Percentiles rank a stretch among this genome's conserved stretches.
These are phyloP conservation scores for Hemicordylus capensis DNA, from an alignment of 2,113 vertebrate genomes.

Conservation along the genomic window DNA sequence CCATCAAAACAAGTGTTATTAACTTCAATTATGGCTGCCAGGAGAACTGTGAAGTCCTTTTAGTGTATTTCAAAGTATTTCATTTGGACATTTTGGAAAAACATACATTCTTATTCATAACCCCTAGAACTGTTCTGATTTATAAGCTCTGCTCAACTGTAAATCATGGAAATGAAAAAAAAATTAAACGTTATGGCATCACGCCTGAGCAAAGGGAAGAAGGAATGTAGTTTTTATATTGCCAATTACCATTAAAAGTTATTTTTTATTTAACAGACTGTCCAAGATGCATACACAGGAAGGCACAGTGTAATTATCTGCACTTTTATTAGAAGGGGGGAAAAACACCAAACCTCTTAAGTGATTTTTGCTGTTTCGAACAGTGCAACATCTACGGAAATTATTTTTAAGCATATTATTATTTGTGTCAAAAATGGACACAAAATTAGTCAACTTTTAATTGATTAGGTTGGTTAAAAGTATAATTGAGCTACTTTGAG, in stretches of 20 bases:
- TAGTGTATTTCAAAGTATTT: constrained; percentile 84
- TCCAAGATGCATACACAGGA: constrained; percentile 54
- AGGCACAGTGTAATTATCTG: constrained; percentile 47
- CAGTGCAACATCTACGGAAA: constrained; percentile 45
- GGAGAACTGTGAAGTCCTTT: constrained; percentile 87
- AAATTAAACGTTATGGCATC: constrained; percentile 74
- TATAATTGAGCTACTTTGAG: constrained; percentile 45
- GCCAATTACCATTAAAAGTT: constrained; percentile 72
- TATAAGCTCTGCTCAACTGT: constrained; percentile 80
- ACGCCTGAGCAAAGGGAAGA: constrained; percentile 72
- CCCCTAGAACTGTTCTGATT: constrained; percentile 88
- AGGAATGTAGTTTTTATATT: constrained; percentile 74
- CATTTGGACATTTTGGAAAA: constrained; percentile 89
- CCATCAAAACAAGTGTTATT: constrained; percentile 87
- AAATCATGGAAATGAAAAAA: constrained; percentile 85
- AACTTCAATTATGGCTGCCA: constrained; percentile 90
- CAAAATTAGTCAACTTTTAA: constrained; percentile 41
- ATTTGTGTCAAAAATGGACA: constrained; percentile 57
- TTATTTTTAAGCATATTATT: constrained; percentile 48
- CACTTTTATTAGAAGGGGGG: constrained; percentile 62
- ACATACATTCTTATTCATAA: constrained; percentile 92
- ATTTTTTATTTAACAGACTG: constrained; percentile 62
- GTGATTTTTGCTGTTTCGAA: constrained; percentile 60
- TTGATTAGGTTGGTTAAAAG: constrained; percentile 35
- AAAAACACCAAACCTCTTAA: constrained; percentile 21